A percentile compares a stretch with the other conserved stretches of the same genome.
Evolutionary conservation across 2,113 vertebrate species (phyloP).

Genomic region (Conger conger): DNA sequence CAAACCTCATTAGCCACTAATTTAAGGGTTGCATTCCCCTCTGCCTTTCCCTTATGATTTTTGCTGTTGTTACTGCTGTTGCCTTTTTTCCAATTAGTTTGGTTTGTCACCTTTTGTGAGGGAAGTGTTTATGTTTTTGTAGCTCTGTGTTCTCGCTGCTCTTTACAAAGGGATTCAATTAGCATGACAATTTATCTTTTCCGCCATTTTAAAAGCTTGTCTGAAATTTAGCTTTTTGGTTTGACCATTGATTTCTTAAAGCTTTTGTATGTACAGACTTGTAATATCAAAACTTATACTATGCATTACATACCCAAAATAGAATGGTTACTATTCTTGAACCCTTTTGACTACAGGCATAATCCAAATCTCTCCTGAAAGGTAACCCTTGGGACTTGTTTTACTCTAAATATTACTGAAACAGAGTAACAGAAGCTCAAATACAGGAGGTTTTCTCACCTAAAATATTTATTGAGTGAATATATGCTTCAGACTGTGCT

Average conservation of each 20-base stretch:
- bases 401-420: too few relatives aligned
- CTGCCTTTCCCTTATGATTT: background rate
- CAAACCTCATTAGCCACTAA: slow-evolving; percentile 45
- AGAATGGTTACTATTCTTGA: too few relatives aligned
- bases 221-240: background rate
- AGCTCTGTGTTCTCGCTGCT: background rate
- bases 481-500: too few relatives aligned
- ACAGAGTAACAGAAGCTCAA: too few relatives aligned
- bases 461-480: too few relatives aligned
- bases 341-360: too few relatives aligned
- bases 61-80: slow-evolving; percentile 33
- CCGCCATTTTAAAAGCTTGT: background rate
- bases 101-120: slow-evolving; percentile 35
- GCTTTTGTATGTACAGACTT: background rate
- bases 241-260: background rate
- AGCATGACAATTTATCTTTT: background rate
- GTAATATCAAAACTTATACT: background rate
- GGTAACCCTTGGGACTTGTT: too few relatives aligned
- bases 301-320: background rate
- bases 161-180: background rate
- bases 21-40: slow-evolving; percentile 33
- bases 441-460: too few relatives aligned
- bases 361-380: too few relatives aligned
- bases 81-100: slow-evolving; percentile 52
- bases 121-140: slow-evolving; percentile 30